Evolutionary conservation across 2,113 vertebrate species (phyloP), one percentile per base, ranked within the genome.

Genomic region (Dunckerocampus dactyliophorus): DNA sequence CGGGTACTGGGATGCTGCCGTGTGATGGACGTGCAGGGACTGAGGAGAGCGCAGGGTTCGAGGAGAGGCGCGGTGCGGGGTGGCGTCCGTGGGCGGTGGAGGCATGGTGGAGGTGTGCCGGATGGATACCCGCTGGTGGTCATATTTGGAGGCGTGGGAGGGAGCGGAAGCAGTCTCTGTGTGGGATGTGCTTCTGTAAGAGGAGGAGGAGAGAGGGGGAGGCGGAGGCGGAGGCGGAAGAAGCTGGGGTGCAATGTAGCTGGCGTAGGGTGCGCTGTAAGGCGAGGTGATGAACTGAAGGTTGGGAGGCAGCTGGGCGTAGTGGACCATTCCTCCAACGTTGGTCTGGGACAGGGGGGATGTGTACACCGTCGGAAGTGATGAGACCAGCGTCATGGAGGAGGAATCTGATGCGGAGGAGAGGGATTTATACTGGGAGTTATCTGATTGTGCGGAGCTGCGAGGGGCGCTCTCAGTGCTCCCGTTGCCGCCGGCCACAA

Each of bases 231-330:
- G 92, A 0, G 93, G 94, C 59, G 95, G 92, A 66, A 96, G 91
- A 75, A 98, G 87, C 74, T 94, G 93, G 0, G 95, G 93, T 47
- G 94, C 92, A 85, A 96, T 91, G 86, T 95, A 97, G 73, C 96
- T 85, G 10, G 93, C 64, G 56, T 99, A 99, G 47, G 95, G 93
- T 59, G 92, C 82, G 0, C 91, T 85, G 83, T 97, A 96, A 45
- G 93, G 90, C 13, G 93, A 92, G 47, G 92, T 89, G 1, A 98
- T 93, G 3, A 99, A 97, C 90, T 99, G 97, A 84, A 98, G 90
- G 66, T 92, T 94, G 79, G 91, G 93, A 16, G 93, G 93, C 87
- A 98, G 87, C 71, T 95, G 94, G 0, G 95, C 88, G 63, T 96
- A 98, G 86, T 97, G 95, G 70, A 95, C 89, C 0, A 95, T 91